These are phyloP conservation scores for Ennomos quercinarius DNA, from an alignment of 2,888 invertebrate genomes.

Conservation along the genomic window DNA sequence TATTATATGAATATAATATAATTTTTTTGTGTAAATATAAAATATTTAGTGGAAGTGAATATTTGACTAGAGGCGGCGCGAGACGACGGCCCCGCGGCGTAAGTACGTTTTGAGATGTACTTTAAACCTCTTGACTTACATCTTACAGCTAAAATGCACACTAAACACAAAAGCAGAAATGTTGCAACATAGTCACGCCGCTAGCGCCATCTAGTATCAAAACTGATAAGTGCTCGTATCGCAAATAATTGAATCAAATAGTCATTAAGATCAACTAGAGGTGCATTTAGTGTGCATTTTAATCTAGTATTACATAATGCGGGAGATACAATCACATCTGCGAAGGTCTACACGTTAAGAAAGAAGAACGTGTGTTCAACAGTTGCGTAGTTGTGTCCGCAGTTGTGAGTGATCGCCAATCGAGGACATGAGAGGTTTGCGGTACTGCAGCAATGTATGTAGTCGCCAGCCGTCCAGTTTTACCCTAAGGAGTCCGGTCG, in stretches of 20 bases:
- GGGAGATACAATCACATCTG: constrained; percentile 4
- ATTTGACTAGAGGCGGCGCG: constrained; percentile 84
- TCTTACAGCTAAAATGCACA: constrained; percentile 21
- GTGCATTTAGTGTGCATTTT: constrained; percentile 18
- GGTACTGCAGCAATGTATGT: constrained; percentile 3
- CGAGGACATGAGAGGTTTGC: constrained; percentile 37
- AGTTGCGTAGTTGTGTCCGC: constrained; percentile 1
- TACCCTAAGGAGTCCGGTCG: constrained; percentile 30
- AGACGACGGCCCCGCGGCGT: constrained; percentile 45
- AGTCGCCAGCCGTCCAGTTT: constrained; percentile 19
- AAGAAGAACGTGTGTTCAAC: not conserved
- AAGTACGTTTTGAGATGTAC: constrained; percentile 31
- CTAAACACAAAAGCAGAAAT: constrained; percentile 13
- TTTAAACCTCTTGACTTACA: constrained; percentile 41
- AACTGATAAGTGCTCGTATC: not conserved
- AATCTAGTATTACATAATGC: constrained; percentile 1
- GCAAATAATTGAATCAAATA: not conserved
- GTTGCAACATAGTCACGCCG: constrained; percentile 3
- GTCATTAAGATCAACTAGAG: not conserved
- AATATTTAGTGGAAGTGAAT: constrained; percentile 84
- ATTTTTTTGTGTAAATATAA: constrained; percentile 86
- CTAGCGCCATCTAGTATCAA: constrained; percentile 12
- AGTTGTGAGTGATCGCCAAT: not conserved
- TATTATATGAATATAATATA: constrained; percentile 82
- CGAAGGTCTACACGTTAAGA: constrained; percentile 3